A percentile compares a stretch with the other conserved stretches of the same genome.
These are phyloP conservation scores for Elephantulus edwardii DNA, from an alignment of 2,113 vertebrate species.

Conservation along the genomic window DNA sequence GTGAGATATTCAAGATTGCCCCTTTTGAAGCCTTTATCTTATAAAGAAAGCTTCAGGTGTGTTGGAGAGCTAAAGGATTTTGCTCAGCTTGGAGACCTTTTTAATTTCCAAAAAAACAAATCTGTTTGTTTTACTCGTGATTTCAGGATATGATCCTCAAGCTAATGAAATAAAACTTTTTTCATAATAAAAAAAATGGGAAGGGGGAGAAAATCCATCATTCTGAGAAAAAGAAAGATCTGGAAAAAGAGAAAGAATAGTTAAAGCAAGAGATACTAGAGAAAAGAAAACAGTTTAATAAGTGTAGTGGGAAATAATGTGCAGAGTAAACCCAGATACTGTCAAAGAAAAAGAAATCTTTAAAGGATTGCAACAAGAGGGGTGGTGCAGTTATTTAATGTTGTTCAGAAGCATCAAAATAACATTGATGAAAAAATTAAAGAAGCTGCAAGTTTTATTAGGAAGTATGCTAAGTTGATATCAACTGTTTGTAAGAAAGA, in stretches of 20 bases:
- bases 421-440: slow-evolving; percentile 89
- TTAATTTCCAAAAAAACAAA: no score
- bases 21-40: slow-evolving; percentile 48
- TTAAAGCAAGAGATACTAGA: no score
- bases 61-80: not conserved
- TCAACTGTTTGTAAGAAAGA: slow-evolving; percentile 93
- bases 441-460: slow-evolving; percentile 89
- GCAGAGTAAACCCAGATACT: no score
- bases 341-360: no score
- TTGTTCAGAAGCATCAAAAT: slow-evolving; percentile 93
- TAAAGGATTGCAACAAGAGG: no score
- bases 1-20: not conserved
- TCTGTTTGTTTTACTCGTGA: not conserved
- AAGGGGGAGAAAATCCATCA: no score
- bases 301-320: no score
- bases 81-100: not conserved
- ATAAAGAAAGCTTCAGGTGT: slow-evolving; percentile 24
- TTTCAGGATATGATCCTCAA: not conserved
- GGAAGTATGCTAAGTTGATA: slow-evolving; percentile 92
- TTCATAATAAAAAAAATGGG: not conserved
- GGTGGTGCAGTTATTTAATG: slow-evolving; percentile 96
- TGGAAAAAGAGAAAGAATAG: no score
- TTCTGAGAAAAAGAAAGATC: no score
- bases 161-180: not conserved
- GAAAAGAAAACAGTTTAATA: no score